Evolutionary conservation across 2,888 invertebrate genomes (phyloP).

Genomic region (Ctena decussata): DNA sequence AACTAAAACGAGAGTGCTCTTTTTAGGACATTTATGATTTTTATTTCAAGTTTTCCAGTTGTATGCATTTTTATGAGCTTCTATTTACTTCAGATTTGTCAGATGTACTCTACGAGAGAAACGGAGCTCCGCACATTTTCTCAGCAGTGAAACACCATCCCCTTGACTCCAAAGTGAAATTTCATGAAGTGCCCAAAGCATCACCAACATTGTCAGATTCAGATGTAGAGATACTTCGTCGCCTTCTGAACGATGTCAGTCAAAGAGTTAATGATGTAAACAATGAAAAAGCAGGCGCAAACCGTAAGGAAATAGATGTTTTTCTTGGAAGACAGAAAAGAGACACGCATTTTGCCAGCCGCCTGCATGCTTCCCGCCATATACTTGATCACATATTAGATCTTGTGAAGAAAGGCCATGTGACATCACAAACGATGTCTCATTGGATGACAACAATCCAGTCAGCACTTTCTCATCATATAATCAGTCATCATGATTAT

Average conservation of each 20-base stretch:
- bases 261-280: neutral
- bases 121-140: neutral
- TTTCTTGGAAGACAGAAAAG: neutral
- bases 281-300: neutral
- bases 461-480: neutral
- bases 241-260: neutral
- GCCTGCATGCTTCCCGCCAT: neutral
- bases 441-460: neutral
- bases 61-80: no score
- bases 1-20: no score
- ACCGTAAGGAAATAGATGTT: neutral
- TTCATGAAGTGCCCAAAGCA: neutral
- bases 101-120: neutral
- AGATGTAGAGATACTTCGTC: neutral
- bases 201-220: neutral
- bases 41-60: no score
- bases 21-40: no score
- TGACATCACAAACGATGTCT: neutral
- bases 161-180: neutral
- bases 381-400: neutral
- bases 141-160: neutral
- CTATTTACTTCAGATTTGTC: neutral
- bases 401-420: neutral
- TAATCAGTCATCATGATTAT: neutral
- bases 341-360: neutral